Conservation (phyloP, 1,140 invertebrate genomes). For the Heliothis subflexa region DNA sequence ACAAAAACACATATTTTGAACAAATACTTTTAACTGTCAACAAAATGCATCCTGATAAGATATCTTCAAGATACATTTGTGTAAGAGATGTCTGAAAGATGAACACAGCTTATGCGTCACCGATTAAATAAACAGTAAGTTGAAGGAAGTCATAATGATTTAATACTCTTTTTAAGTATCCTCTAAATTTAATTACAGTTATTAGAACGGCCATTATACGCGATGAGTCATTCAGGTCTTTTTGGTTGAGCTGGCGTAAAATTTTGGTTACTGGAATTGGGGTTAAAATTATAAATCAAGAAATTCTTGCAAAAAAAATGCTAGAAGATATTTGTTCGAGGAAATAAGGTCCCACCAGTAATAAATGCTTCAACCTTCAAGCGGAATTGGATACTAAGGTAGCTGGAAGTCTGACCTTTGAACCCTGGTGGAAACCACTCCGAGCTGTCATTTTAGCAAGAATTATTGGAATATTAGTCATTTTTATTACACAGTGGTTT, state of each 20-base stretch:
- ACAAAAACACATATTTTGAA: background rate
- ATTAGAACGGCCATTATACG: background rate
- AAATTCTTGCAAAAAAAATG: background rate
- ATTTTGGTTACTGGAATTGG: too few species aligned
- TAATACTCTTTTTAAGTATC: background rate
- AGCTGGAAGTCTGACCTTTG: constrained; percentile 15
- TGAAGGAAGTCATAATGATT: background rate
- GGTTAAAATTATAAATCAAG: background rate
- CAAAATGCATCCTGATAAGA: background rate
- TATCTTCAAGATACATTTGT: background rate
- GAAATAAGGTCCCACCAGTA: constrained; percentile 9
- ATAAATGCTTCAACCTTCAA: constrained; percentile 11
- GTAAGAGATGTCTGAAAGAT: background rate
- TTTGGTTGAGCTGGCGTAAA: too few species aligned
- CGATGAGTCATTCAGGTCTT: too few species aligned
- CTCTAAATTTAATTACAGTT: background rate
- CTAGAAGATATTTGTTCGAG: background rate
- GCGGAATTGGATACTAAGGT: constrained; percentile 12
- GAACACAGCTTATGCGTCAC: background rate
- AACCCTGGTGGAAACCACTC: constrained; percentile 10
- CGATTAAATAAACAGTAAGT: background rate
- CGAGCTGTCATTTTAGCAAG: constrained; percentile 28
- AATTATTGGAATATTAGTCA: constrained; percentile 34
- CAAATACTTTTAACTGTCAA: background rate
- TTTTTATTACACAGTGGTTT: constrained; percentile 25